phyloP scores from a whole-genome alignment of 2,888 invertebrate genomes.

The Drosophila kanekoi region DNA sequence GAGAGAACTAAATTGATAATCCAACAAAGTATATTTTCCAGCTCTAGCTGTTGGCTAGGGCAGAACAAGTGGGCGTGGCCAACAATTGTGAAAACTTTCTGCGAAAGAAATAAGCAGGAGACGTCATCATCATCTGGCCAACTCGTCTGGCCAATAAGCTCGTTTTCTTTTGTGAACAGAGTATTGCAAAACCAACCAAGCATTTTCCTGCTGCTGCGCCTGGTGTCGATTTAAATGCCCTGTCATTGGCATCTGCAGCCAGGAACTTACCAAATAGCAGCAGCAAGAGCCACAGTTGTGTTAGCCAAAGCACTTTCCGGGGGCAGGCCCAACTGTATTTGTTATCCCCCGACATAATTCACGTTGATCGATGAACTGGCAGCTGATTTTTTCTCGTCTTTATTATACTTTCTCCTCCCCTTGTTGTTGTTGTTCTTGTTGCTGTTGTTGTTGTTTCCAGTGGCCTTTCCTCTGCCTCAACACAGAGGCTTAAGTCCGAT shows the following conservation, averaged over 20 bases:
- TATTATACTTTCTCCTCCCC: conserved; percentile 14
- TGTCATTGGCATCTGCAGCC: conserved; percentile 60
- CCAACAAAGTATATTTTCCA: conserved; percentile 4
- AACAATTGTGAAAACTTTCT: not conserved
- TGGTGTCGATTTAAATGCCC: conserved; percentile 40
- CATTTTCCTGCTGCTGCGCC: conserved; percentile 36
- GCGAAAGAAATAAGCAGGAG: not conserved
- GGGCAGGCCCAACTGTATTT: conserved; percentile 52
- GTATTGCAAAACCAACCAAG: conserved; percentile 1
- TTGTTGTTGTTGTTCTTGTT: conserved; percentile 4
- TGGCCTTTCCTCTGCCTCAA: conserved; percentile 16
- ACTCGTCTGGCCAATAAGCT: conserved; percentile 1
- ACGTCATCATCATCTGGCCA: too few relatives aligned
- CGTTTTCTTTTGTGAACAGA: not conserved
- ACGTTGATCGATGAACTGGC: conserved; percentile 60
- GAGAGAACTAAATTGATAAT: conserved; percentile 21
- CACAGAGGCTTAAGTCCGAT: conserved; percentile 21
- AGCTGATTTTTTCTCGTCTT: conserved; percentile 27
- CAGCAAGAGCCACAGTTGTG: conserved; percentile 81
- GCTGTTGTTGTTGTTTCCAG: conserved; percentile 2
- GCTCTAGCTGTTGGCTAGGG: not conserved
- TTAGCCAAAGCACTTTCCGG: conserved; percentile 71
- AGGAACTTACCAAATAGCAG: conserved; percentile 80
- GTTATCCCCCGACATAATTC: conserved; percentile 79
- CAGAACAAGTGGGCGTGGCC: conserved; percentile 1